phyloP scores from a whole-genome alignment of 2,888 invertebrate genomes.

The Pinctada fucata region DNA sequence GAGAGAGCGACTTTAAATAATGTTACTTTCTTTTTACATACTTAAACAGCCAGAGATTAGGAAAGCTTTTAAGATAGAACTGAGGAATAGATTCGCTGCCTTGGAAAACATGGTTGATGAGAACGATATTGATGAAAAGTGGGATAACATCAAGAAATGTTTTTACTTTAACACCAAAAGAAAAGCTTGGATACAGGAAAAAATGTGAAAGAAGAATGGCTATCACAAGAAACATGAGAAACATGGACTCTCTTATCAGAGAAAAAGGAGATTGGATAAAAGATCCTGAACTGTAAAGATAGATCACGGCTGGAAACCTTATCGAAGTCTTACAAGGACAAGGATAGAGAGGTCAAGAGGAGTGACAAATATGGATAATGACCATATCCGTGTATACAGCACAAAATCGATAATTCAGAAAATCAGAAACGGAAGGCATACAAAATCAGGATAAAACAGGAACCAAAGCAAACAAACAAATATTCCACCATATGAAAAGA shows the following conservation, averaged over 20 bases:
- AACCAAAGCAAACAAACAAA: too few species aligned
- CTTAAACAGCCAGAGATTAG: background rate
- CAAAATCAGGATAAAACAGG: too few species aligned
- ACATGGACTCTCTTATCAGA: background rate
- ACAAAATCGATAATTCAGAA: too few species aligned
- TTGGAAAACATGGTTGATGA: conserved; percentile 12
- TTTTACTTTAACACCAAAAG: conserved; percentile 2
- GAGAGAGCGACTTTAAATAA: too few species aligned
- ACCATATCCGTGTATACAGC: too few species aligned
- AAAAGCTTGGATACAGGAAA: conserved; percentile 19
- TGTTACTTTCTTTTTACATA: background rate
- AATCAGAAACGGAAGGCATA: too few species aligned
- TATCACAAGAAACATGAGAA: background rate
- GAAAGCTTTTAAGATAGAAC: background rate
- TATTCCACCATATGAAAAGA: too few species aligned
- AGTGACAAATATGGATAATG: background rate
- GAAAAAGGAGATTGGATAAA: background rate
- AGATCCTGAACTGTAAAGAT: background rate
- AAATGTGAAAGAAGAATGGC: background rate
- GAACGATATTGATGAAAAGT: conserved; percentile 14
- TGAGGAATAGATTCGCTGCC: conserved; percentile 13
- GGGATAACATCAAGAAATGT: conserved; percentile 14
- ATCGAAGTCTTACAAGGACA: background rate
- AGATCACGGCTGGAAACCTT: conserved; percentile 16
- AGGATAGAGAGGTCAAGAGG: conserved; percentile 11